Evolutionary conservation across 1,140 invertebrate genomes (phyloP), one percentile per base, ranked within the genome.

Genomic region (Semibalanus balanoides): DNA sequence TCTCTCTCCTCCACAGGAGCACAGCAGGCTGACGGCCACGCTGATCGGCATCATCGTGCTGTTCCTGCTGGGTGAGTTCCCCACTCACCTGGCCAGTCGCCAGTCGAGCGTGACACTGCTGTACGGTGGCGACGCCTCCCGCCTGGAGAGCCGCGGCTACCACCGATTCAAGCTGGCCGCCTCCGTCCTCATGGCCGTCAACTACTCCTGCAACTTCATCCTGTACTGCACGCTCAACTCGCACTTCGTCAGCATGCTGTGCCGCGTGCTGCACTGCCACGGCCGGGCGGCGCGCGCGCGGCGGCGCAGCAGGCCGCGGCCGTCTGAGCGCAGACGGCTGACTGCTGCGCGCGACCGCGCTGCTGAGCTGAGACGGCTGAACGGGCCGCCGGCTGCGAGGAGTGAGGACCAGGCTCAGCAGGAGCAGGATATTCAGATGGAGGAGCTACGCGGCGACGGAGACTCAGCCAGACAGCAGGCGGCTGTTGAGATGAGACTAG

Each of bases 151-250:
- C 14, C 1, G 11, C 51, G 11, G 22, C 11, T 64, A 64, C 51
- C 51, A 25, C 51, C 11, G 14, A 1, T 77, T 79, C 78, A 79
- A 79, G 43, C 76, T 79, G 14, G 31, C 71, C 28, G 76, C 72
- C 28, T 77, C 76, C 25, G 73, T 78, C n/a, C 73, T 79, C 31
- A 79, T 79, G 78, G 74, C 75, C 22, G 31, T 76, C n/a, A 76
- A 79, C 70, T 79, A 79, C 70, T 79, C 78, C 5, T 73, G 70
- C 31, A 79, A 79, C 75, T 79, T 79, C 76, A 76, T 78, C 76
- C 64, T 78, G 3, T 78, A 79, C 51, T 77, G 73, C 7, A 76
- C 78, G 0, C 74, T 79, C 69, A 78, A 79, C 78, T 76, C 76
- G 30, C 51, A 77, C 14, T 79, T 78, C 28, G 70, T 74, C 11